Base-by-base conservation (phyloP, 2,797 vertebrate species). In the Siniperca scherzeri region DNA sequence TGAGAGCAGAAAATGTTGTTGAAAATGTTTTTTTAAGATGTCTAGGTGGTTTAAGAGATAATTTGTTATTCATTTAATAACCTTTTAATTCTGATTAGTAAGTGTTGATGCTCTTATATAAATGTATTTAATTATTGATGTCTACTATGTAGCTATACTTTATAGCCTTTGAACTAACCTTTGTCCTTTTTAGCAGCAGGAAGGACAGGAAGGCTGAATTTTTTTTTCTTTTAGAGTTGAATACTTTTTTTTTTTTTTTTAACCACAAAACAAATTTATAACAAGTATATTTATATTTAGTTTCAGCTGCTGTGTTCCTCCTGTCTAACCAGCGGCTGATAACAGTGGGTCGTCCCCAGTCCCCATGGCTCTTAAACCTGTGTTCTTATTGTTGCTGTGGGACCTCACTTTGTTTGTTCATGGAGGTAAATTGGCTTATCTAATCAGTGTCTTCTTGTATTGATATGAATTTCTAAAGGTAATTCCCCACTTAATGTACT, bases 331-430 rank as follows among this genome's bases (percentile, higher is more conserved):
- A 59, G 65, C 16, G n/a, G 77, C 77, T 77, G 78, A 55, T 16
- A 66, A 42, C 65, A 38, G 68, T 8, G 60, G 65, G 60, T 80
- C n/a, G n/a, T 53, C 57, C 40, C 40, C 40, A 40, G 40, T 40
- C 40, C 68, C 75, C 87, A 95, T 95, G 94, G 92, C 88, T 82
- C 67, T 61, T 3, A 83, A 25, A 72, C 42, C 55, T 22, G 9
- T 44, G 1, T 10, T 27, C 82, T 19, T 83, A 2, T 30, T 85
- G 44, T 17, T 82, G 55, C 83, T 94, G 61, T 86, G 74, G 89
- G 1, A 21, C 55, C 77, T 93, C 36, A 1, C 60, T 44, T n/a
- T 89, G 13, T 52, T 60, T 19, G 9, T 70, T 52, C 71, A 69
- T 22, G 42, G 59, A 3, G 91, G 94, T 94, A 81, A 80, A 89